These are phyloP conservation scores for Drosophila lowei DNA, from an alignment of 1,140 invertebrate genomes.

Conservation along the genomic window DNA sequence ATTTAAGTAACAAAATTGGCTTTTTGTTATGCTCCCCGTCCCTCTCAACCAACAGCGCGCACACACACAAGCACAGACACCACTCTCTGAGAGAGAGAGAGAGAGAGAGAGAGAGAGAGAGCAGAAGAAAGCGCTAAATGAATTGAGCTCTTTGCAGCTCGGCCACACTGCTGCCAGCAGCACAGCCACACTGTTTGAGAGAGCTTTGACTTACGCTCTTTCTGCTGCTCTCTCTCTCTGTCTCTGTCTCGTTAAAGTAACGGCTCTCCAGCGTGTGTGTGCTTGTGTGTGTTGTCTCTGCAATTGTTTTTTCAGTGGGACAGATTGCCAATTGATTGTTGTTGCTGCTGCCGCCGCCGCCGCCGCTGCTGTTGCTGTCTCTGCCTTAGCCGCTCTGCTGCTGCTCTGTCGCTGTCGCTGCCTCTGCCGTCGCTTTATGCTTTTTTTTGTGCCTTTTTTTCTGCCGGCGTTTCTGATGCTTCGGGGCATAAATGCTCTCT, in stretches of 20 bases:
- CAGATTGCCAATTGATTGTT: constrained; percentile 81
- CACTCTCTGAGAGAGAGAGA: constrained; percentile 11
- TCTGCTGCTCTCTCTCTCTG: background rate
- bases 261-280: constrained; percentile 48
- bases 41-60: background rate
- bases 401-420: constrained; percentile 27
- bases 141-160: constrained; percentile 30
- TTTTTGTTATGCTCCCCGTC: constrained; percentile 75
- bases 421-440: constrained; percentile 57
- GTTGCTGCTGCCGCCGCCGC: constrained; percentile 47
- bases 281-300: constrained; percentile 51
- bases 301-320: constrained; percentile 81
- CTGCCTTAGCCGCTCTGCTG: constrained; percentile 19
- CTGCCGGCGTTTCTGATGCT: constrained; percentile 68
- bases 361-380: constrained; percentile 13
- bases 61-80: constrained; percentile 18
- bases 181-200: constrained; percentile 61
- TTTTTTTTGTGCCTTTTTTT: constrained; percentile 57
- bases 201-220: constrained; percentile 12
- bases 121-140: constrained; percentile 1
- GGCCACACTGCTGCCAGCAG: constrained; percentile 51
- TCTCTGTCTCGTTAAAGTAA: constrained; percentile 44
- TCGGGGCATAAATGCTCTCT: constrained; percentile 68
- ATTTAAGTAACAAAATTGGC: constrained; percentile 83
- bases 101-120: background rate